A percentile compares a stretch with the other conserved stretches of the same genome.
These are phyloP conservation scores for Mormyrops attenuatus DNA, from an alignment of 2,797 vertebrate species.

Conservation along the genomic window DNA sequence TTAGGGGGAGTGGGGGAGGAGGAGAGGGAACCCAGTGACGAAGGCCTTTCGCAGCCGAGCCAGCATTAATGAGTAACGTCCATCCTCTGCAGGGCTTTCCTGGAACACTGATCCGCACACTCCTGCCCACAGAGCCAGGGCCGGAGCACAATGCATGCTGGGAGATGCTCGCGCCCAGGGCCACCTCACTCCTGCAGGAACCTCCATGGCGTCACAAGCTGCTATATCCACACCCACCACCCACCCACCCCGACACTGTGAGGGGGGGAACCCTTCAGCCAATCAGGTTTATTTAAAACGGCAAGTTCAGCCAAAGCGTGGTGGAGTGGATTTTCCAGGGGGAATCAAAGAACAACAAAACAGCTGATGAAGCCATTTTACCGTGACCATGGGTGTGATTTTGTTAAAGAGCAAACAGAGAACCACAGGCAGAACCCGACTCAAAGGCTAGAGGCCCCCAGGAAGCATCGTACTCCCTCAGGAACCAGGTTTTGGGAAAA, in stretches of 20 bases:
- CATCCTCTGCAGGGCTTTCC: slow-evolving; percentile 57
- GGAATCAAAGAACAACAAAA: slow-evolving; percentile 4
- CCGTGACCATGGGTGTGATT: neutral
- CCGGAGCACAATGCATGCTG: neutral
- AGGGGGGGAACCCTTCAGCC: neutral
- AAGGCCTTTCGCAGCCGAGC: slow-evolving; percentile 58
- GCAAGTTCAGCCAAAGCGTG: neutral
- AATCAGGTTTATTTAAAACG: neutral
- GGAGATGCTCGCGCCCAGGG: neutral
- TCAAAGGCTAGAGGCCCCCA: neutral
- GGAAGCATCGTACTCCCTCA: neutral
- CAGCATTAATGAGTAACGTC: slow-evolving; percentile 62
- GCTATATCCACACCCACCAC: neutral
- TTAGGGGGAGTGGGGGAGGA: neutral
- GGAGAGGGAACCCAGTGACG: slow-evolving; percentile 51
- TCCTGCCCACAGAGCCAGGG: neutral
- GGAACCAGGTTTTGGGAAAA: neutral
- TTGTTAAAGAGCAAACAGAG: neutral
- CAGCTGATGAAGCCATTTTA: neutral
- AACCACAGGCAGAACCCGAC: neutral
- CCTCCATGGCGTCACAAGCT: neutral
- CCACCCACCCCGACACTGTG: neutral
- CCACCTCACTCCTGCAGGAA: neutral
- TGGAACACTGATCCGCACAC: slow-evolving; percentile 54
- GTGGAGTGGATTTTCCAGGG: neutral